Base-by-base conservation (phyloP, 2,113 vertebrate genomes). In the Vidua macroura region DNA sequence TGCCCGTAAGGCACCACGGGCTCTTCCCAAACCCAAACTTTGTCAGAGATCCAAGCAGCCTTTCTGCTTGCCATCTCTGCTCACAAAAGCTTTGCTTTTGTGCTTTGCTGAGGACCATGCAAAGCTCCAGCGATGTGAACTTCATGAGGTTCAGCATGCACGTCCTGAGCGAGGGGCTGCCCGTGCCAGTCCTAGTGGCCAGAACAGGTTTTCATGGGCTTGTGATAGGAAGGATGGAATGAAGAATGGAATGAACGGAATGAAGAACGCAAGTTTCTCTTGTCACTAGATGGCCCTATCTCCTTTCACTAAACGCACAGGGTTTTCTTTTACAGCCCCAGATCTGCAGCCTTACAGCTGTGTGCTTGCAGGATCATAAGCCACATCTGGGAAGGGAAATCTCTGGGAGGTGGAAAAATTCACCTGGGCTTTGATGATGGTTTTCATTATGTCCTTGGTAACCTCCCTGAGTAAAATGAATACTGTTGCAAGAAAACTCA, bases 251-350 rank as follows among this genome's bases (percentile, higher is more conserved):
- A 76, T 37, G n/a, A 48, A 62, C 0, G 10, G 74, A 75, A 85
- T 10, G 46, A 80, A 79, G 48, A 74, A 67, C 3, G 2, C 30
- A 55, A n/a, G 5, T 79, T 89, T 76, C 60, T 85, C 23, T 77
- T 59, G 96, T 97, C 98, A 97, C 97, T 92, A 98, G 98, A 85
- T 98, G 98, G 97, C 98, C 89, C 97, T 96, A 43, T 85, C 22
- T 66, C 68, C 86, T 93, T 95, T 96, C 49, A 44, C 31, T 87
- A 88, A 83, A 68, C 0, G 0, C 39, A 21, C 13, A 59, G 0
- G 0, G 30, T 48, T 94, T 88, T 51, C 51, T 30, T 63, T 62
- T 17, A 39, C 2, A 5, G 52, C 16, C 30, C 39, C 81, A 48
- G 39, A 52, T 9, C 49, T 28, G 67, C 39, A 56, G 35, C 46